phyloP scores from a whole-genome alignment of 2,888 invertebrate species.

The Caenorhabditis sinica region DNA sequence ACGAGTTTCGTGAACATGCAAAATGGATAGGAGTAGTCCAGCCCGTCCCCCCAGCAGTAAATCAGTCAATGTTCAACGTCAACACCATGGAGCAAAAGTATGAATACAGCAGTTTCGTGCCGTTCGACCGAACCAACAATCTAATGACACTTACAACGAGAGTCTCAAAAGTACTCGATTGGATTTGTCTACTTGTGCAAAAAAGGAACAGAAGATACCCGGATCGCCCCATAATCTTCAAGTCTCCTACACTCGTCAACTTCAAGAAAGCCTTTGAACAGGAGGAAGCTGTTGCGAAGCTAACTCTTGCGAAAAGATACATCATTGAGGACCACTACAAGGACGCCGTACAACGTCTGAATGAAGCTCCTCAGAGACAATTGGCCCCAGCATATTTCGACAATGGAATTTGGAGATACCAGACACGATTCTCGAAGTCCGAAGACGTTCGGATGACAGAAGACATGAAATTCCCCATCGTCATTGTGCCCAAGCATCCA shows the following conservation, averaged over 20 bases:
- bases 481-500: no score
- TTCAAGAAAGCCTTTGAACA: background rate
- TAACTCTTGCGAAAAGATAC: no score
- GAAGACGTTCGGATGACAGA: no score
- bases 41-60: no score
- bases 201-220: background rate
- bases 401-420: no score
- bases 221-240: background rate
- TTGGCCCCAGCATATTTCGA: no score
- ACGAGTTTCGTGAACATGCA: background rate
- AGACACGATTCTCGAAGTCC: no score
- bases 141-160: background rate
- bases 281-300: background rate
- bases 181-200: background rate
- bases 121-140: background rate
- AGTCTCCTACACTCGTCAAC: background rate
- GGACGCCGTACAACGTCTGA: background rate
- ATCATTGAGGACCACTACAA: slow-evolving; percentile 1
- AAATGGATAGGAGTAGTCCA: no score
- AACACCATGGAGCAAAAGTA: no score
- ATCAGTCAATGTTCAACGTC: no score
- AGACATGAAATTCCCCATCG: no score
- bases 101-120: no score
- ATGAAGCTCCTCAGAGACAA: background rate
- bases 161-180: background rate